These are phyloP conservation scores for Cynodonichthys magdalenae DNA, from an alignment of 2,797 vertebrate species.

Conservation along the genomic window DNA sequence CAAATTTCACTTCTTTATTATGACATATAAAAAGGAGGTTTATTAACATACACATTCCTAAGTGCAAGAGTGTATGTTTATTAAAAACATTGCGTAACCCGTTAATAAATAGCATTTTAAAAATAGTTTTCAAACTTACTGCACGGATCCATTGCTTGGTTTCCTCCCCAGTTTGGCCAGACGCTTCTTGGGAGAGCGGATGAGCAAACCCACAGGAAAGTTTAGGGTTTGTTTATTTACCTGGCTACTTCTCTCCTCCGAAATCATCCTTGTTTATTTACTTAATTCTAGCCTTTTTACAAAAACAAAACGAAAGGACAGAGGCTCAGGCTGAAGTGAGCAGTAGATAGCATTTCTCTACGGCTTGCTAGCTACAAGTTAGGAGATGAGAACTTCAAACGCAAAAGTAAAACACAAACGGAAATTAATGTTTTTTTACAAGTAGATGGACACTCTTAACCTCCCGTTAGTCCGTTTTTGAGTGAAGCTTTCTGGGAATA, in stretches of 20 bases:
- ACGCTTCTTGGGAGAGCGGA: slow-evolving; percentile 81
- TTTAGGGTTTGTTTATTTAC: slow-evolving; percentile 73
- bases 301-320: slow-evolving; percentile 15
- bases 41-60: too few relatives aligned
- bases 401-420: slow-evolving; percentile 25
- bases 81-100: too few relatives aligned
- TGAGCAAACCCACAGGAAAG: slow-evolving; percentile 80
- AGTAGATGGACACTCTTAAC: background rate
- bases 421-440: background rate
- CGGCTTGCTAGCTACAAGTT: background rate
- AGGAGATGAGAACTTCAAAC: background rate
- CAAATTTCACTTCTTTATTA: too few relatives aligned
- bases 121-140: slow-evolving; percentile 69
- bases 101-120: background rate
- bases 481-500: background rate
- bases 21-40: too few relatives aligned
- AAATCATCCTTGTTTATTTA: slow-evolving; percentile 74
- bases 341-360: slow-evolving; percentile 18
- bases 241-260: slow-evolving; percentile 77
- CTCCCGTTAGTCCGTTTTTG: background rate
- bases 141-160: slow-evolving; percentile 82
- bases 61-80: too few relatives aligned
- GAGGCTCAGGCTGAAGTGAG: background rate
- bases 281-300: slow-evolving; percentile 10
- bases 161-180: slow-evolving; percentile 82